A percentile compares a stretch with the other conserved stretches of the same genome.
Evolutionary conservation across 2,888 invertebrate species (phyloP).

Genomic region (Tachystola acroxantha): DNA sequence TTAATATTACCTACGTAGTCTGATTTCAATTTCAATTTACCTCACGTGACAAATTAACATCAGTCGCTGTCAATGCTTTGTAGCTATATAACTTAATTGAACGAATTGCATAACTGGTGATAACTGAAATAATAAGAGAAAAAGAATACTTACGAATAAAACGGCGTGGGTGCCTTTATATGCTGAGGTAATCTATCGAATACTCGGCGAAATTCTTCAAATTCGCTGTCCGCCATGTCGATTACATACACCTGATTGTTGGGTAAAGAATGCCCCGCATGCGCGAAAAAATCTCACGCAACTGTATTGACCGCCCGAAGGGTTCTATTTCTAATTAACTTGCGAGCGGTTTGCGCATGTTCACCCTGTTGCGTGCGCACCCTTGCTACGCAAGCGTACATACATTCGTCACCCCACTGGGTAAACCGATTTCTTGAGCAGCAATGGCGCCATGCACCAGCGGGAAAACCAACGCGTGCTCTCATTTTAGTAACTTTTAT

Average conservation of each 20-base stretch:
- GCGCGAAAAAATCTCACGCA: constrained; percentile 41
- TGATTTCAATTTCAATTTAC: too few species aligned
- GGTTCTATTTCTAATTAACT: constrained; percentile 20
- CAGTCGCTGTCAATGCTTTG: neutral
- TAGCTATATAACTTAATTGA: too few species aligned
- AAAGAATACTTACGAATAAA: constrained; percentile 89
- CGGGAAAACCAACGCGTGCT: constrained; percentile 35
- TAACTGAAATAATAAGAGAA: too few species aligned
- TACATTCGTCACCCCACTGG: constrained; percentile 22
- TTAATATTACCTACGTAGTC: too few species aligned
- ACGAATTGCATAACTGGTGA: too few species aligned
- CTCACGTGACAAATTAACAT: constrained; percentile 29
- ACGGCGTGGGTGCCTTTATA: constrained; percentile 87
- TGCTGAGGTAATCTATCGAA: constrained; percentile 90
- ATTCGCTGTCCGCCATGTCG: constrained; percentile 95
- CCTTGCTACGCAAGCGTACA: constrained; percentile 23
- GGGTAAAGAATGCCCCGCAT: constrained; percentile 43
- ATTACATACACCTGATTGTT: constrained; percentile 82
- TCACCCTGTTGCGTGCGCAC: constrained; percentile 35
- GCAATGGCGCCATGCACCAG: constrained; percentile 38
- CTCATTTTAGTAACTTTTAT: too few species aligned
- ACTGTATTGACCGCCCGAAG: constrained; percentile 51
- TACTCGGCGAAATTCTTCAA: constrained; percentile 93
- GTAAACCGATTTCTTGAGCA: constrained; percentile 11
- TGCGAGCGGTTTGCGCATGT: constrained; percentile 33